Base-by-base conservation (phyloP, 2,797 vertebrate genomes). In the Anomalospiza imberbis region DNA sequence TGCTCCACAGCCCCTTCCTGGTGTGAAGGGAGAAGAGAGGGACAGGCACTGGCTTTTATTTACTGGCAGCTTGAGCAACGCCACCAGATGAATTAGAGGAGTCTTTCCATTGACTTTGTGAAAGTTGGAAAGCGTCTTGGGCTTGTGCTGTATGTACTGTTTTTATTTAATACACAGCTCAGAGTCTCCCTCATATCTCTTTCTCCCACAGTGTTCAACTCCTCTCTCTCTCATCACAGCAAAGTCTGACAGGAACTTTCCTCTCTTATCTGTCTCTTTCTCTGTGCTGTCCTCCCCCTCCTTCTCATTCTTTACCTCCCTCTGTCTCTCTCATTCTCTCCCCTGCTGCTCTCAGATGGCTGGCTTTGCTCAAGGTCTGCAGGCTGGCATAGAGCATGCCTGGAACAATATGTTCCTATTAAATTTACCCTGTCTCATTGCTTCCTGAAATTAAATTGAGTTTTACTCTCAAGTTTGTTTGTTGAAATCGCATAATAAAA, bases 381-480 rank as follows among this genome's bases (percentile, higher is more conserved):
- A 47, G 74, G 74, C 88, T 92, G 87, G 80, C 68, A 82, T 19
- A 85, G 84, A 94, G 88, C 28, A 77, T 88, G 91, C 93, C 74
- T 97, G 65, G 85, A 96, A 96, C 95, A 96, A 91, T 89, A 85
- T 95, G 97, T 95, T 91, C 95, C 92, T 79, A 76, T 96, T 96
- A 94, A 78, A 82, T 97, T 92, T 91, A 31, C 48, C 83, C 89
- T 88, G 85, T 95, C 77, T 93, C 92, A 48, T 75, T 96, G 88
- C 86, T 96, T 94, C 88, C 73, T 93, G 76, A 92, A 92, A 96
- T 95, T 96, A 97, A 97, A 97, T 95, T 96, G 90, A 90, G 95
- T 97, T 97, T 97, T 91, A 89, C 78, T 96, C 95, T 97, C 82
- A 85, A 91, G 71, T 97, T 97, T 97, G 96, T 97, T 97, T 96